phyloP scores from a whole-genome alignment of 2,113 vertebrate species.

The Mystacornis crossleyi region DNA sequence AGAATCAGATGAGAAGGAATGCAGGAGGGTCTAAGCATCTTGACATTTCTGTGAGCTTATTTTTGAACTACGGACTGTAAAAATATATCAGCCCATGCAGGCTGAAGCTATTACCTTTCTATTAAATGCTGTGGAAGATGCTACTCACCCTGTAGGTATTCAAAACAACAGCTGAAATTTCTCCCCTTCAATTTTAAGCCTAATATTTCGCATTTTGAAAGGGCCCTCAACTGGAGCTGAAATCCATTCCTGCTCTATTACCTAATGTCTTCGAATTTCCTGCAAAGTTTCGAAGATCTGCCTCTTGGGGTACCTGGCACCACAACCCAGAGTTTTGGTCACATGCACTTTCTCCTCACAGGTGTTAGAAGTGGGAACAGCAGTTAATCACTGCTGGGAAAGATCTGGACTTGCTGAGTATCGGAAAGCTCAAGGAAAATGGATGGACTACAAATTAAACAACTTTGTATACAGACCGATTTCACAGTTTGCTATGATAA shows the following conservation, averaged over 20 bases:
- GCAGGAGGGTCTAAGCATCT: background rate
- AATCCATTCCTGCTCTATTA: background rate
- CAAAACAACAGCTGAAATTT: constrained; percentile 21
- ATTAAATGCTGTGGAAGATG: constrained; percentile 3
- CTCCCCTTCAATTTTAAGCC: background rate
- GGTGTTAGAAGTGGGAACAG: background rate
- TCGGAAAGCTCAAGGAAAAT: background rate
- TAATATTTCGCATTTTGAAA: background rate
- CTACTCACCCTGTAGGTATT: background rate
- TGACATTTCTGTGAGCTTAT: background rate
- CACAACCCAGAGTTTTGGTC: background rate
- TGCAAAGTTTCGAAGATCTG: fast-evolving
- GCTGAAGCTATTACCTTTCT: constrained; percentile 10
- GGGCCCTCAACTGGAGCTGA: background rate
- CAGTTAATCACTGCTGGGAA: background rate
- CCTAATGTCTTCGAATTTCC: background rate
- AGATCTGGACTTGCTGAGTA: background rate
- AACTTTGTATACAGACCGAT: background rate
- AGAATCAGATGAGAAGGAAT: background rate
- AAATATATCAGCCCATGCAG: constrained; percentile 17
- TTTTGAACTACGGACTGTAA: background rate
- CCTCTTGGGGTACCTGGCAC: background rate
- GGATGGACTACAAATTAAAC: background rate
- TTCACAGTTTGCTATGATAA: background rate
- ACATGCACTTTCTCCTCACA: background rate